Percentiles rank a stretch among this genome's conserved stretches.
Conservation (phyloP, 2,888 invertebrate species). For the Aspidiotus rigidus region DNA sequence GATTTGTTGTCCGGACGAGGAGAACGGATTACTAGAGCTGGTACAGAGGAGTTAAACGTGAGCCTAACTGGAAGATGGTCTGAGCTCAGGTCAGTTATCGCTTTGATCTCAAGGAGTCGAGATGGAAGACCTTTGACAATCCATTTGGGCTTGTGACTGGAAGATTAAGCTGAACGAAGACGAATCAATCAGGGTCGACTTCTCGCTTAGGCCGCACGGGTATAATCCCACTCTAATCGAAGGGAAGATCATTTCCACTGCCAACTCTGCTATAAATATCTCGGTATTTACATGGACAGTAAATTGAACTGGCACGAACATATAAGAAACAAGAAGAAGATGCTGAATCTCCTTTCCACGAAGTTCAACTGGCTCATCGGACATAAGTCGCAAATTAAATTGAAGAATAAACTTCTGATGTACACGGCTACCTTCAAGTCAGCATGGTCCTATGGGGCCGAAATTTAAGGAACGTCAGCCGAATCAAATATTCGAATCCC, state of each 20-base stretch:
- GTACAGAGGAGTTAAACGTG: background rate
- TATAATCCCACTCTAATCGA: background rate
- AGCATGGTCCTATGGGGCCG: constrained; percentile 1
- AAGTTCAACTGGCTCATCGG: constrained; percentile 2
- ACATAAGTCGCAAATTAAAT: background rate
- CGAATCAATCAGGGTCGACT: background rate
- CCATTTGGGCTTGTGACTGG: constrained; percentile 1
- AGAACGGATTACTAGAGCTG: background rate
- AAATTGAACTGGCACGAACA: constrained; percentile 2
- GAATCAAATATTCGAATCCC: background rate
- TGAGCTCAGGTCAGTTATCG: constrained; percentile 3
- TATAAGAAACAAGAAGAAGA: background rate
- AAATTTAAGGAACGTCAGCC: background rate
- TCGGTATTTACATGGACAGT: background rate
- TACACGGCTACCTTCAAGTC: background rate
- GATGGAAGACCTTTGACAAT: constrained; percentile 2
- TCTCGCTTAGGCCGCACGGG: constrained; percentile 1
- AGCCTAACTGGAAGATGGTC: background rate
- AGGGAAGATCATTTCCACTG: background rate
- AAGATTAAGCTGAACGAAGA: constrained; percentile 4
- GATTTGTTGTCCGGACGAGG: constrained; percentile 1
- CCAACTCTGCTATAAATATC: constrained; percentile 4
- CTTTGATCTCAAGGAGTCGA: background rate
- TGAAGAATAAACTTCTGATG: background rate
- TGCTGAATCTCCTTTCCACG: background rate